Conservation (phyloP, 2,888 invertebrate species). For the Chirona hameri region DNA sequence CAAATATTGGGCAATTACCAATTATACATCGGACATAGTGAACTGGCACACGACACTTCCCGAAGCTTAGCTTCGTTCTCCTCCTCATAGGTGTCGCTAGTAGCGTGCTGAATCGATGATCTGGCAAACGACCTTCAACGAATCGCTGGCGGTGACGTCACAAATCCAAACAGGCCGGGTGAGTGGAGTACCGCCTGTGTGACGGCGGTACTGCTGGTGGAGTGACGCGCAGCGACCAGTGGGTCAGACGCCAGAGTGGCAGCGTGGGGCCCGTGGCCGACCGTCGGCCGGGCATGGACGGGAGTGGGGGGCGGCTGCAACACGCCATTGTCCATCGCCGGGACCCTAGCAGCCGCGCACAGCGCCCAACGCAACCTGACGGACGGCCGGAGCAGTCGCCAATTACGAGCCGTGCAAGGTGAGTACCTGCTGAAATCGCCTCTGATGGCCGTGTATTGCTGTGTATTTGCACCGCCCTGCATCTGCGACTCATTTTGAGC, state of each 20-base stretch:
- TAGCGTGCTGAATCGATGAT: constrained; percentile 22
- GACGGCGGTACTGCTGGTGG: not conserved
- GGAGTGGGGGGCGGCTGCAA: not conserved
- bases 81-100: not conserved
- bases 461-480: too few species aligned
- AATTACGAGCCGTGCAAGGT: not conserved
- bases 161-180: constrained; percentile 27
- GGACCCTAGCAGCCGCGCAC: not conserved
- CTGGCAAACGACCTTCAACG: constrained; percentile 28
- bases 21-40: too few species aligned
- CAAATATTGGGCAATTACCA: too few species aligned
- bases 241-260: not conserved
- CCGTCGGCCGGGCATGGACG: not conserved
- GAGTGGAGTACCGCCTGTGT: constrained; percentile 23
- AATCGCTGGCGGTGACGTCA: constrained; percentile 25
- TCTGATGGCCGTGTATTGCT: too few species aligned
- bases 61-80: not conserved
- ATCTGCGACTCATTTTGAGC: too few species aligned
- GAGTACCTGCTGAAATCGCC: not conserved
- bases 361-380: not conserved
- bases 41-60: not conserved
- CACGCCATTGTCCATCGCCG: not conserved
- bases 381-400: not conserved
- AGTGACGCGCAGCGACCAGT: not conserved
- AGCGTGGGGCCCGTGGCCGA: not conserved